A percentile compares a stretch with the other conserved stretches of the same genome.
Conservation (phyloP, 1,140 invertebrate species). For the Lineus longissimus region DNA sequence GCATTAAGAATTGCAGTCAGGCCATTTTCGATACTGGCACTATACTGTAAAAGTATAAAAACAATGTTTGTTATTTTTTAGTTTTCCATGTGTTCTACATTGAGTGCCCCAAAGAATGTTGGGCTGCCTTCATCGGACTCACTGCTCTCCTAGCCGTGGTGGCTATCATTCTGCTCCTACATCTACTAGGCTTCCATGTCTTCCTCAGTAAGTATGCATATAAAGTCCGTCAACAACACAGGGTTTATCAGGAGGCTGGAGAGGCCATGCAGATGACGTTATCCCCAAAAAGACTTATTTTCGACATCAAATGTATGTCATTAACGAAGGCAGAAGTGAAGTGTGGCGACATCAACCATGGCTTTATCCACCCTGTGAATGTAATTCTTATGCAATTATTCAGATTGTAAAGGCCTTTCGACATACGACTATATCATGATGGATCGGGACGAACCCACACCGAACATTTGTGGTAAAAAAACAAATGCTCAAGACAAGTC, state of each 20-base stretch:
- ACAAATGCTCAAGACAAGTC: too few relatives aligned
- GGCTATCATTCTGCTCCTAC: conserved; percentile 73
- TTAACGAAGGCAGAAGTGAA: background rate
- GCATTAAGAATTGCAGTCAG: too few relatives aligned
- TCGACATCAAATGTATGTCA: background rate
- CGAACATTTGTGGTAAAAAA: too few relatives aligned
- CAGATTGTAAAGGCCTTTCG: background rate
- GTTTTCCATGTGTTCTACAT: conserved; percentile 31
- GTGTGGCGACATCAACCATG: too few relatives aligned
- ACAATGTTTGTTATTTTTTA: conserved; percentile 5
- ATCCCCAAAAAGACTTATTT: too few relatives aligned
- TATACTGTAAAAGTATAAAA: background rate
- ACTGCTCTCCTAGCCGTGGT: conserved; percentile 64
- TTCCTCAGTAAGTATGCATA: conserved; percentile 47
- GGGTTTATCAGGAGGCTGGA: too few relatives aligned
- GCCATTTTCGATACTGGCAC: too few relatives aligned
- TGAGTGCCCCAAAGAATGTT: conserved; percentile 41
- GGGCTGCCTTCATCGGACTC: conserved; percentile 45
- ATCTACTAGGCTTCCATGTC: conserved; percentile 66
- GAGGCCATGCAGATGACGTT: too few relatives aligned
- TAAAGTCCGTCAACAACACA: conserved; percentile 63
- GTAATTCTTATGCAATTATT: background rate
- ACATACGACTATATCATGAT: conserved; percentile 2
- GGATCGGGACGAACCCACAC: background rate
- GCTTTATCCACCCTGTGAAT: too few relatives aligned